Evolutionary conservation across 1,140 invertebrate species (phyloP).

Genomic region (Bombus superbus): DNA sequence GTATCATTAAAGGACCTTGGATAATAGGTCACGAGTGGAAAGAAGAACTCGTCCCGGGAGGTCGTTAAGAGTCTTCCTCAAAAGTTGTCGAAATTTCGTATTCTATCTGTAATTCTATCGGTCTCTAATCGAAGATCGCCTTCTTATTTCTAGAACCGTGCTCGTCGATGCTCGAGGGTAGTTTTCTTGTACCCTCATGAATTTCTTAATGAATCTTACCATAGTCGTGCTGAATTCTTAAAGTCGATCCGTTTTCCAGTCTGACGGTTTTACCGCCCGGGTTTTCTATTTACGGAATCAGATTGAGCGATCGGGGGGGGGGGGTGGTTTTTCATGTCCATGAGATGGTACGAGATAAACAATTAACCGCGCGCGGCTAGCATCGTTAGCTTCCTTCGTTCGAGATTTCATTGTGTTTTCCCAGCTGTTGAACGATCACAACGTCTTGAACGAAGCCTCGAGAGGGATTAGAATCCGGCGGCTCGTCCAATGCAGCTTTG

Average conservation of each 20-base stretch:
- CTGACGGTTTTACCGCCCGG: too few species aligned
- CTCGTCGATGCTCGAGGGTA: neutral
- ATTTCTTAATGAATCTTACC: neutral
- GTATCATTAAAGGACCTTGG: neutral
- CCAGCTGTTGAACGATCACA: slow-evolving; percentile 17
- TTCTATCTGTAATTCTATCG: neutral
- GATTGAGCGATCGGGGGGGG: neutral
- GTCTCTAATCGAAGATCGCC: neutral
- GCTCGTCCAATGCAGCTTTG: slow-evolving; percentile 12
- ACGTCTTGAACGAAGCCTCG: neutral
- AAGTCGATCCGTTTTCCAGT: neutral
- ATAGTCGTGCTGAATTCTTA: neutral
- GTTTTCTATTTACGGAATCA: neutral
- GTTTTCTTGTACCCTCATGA: neutral
- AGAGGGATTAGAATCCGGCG: neutral
- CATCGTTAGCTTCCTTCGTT: neutral
- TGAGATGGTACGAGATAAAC: neutral
- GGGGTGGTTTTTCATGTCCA: neutral
- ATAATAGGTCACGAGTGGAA: neutral
- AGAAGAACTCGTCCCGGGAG: neutral
- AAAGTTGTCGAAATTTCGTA: neutral
- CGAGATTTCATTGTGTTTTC: slow-evolving; percentile 32
- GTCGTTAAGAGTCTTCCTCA: neutral
- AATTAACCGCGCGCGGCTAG: neutral
- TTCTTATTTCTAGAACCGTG: neutral